These are phyloP conservation scores for Phasianus colchicus DNA, from an alignment of 2,113 vertebrate species.

Conservation along the genomic window DNA sequence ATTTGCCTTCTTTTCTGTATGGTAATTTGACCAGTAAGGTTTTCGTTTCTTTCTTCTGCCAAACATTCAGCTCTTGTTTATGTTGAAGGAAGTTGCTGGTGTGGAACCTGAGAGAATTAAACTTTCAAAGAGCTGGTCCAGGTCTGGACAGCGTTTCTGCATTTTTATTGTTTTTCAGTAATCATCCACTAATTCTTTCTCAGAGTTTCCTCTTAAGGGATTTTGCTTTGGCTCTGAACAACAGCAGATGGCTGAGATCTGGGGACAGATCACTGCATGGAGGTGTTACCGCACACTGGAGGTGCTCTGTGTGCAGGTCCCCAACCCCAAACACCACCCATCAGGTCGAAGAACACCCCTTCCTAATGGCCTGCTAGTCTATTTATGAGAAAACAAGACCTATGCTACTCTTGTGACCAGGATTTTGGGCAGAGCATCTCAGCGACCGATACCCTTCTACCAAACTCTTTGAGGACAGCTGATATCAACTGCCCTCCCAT, in stretches of 20 bases:
- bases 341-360: fast-evolving
- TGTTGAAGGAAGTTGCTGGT: not conserved
- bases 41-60: not conserved
- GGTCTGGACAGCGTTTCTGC: not conserved
- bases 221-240: not conserved
- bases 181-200: not conserved
- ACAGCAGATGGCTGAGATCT: not conserved
- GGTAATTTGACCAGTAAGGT: not conserved
- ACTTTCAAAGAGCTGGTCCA: not conserved
- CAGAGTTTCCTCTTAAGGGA: not conserved
- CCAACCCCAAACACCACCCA: not conserved
- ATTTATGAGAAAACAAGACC: not conserved
- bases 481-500: not conserved
- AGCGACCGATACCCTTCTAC: not conserved
- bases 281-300: not conserved
- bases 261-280: not conserved
- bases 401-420: not conserved
- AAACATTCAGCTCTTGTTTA: not conserved
- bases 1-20: not conserved
- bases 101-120: not conserved
- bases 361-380: not conserved
- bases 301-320: too few species aligned
- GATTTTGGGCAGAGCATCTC: not conserved
- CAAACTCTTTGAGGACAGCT: not conserved
- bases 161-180: not conserved